Base-by-base conservation (phyloP, 2,113 vertebrate species). In the Dipodomys ordii region DNA sequence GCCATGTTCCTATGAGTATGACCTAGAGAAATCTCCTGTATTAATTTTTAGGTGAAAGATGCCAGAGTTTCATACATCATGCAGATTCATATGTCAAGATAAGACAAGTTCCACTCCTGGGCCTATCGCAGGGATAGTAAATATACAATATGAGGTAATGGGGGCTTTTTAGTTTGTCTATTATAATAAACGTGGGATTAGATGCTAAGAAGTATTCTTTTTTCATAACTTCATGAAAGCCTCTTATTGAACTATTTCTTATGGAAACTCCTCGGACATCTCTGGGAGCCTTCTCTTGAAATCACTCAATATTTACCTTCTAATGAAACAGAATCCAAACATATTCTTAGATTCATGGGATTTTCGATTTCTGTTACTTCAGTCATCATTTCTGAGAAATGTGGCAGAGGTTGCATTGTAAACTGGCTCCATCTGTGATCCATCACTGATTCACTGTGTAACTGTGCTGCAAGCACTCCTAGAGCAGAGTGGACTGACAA, bases 291-390 rank as follows among this genome's bases (percentile, higher is more conserved):
- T 23, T 18, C 60, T 64, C 72, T 82, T 72, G 8, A 81, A 80
- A 64, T 83, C 64, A 19, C 80, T 87, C 77, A 87, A 13, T 28
- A 64, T 32, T 2, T 62, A 20, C 15, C 76, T 68, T 88, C 20
- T 3, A 67, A 12, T 81, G 69, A 87, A 72, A 73, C 53, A 15
- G 10, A 2, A 30, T n/a, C n/a, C 13, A 86, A 76, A 67, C 19
- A 60, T 46, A 71, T 71, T 69, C 81, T 85, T 62, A 80, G 35
- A 68, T 32, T 77, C 13, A 10, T 39, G 12, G 84, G 9, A 53
- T 60, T 77, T 96, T 91, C 68, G 18, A 86, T 44, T 49, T 74
- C 32, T 69, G 6, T 78, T 87, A 77, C 44, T 87, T 69, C 76
- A 71, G 27, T 83, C 68, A 32, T 16, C 9, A 22, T 65, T 86